Conservation (phyloP, 2,888 invertebrate genomes). For the Pinctada fucata region DNA sequence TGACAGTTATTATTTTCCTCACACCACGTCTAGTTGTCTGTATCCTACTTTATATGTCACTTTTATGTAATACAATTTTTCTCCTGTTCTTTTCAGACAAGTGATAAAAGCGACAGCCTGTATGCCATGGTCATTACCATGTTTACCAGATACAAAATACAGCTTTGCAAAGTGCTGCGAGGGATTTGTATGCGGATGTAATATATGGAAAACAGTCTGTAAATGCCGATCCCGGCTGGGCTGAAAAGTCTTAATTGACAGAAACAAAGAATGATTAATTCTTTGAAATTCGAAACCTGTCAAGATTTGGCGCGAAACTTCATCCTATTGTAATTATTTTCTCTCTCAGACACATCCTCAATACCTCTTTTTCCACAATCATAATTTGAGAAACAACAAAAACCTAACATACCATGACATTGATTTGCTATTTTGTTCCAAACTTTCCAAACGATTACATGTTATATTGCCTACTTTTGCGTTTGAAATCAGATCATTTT, state of each 20-base stretch:
- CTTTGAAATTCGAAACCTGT: not conserved
- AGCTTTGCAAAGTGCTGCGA: slow-evolving; percentile 28
- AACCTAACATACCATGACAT: too few species aligned
- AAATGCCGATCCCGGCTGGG: slow-evolving; percentile 31
- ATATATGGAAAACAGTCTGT: slow-evolving; percentile 36
- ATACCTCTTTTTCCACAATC: too few species aligned
- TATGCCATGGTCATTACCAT: slow-evolving; percentile 37
- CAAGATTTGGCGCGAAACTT: not conserved
- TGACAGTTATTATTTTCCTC: too few species aligned
- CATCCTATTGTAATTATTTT: not conserved
- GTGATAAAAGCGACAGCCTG: slow-evolving; percentile 19
- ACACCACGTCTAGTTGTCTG: too few species aligned
- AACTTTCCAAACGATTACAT: too few species aligned
- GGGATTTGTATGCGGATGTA: slow-evolving; percentile 26
- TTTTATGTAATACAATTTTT: too few species aligned
- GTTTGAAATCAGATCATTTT: too few species aligned
- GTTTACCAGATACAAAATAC: slow-evolving; percentile 27
- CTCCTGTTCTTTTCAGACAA: slow-evolving; percentile 6
- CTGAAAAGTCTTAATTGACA: not conserved
- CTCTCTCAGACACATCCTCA: too few species aligned
- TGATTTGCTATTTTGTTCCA: too few species aligned
- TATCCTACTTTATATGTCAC: too few species aligned
- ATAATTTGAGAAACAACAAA: too few species aligned
- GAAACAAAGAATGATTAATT: not conserved
- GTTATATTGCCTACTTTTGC: too few species aligned